Percentiles rank a stretch among this genome's conserved stretches.
Conservation (phyloP, 2,113 vertebrate species). For the Poicephalus meyeri region DNA sequence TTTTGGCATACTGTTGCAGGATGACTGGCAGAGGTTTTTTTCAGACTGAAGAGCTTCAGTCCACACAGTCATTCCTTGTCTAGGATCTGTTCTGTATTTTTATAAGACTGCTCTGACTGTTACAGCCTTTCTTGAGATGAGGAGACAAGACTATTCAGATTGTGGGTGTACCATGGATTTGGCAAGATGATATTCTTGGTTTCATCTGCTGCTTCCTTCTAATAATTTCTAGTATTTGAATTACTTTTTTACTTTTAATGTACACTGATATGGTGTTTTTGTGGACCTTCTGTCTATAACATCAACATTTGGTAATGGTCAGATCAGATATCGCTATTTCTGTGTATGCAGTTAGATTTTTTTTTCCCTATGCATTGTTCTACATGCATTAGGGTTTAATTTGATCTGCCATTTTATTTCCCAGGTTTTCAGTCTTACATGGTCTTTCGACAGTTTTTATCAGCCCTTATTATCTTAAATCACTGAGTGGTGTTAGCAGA, state of each 20-base stretch:
- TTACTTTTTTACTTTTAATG: background rate
- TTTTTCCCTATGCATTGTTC: background rate
- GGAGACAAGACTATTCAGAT: background rate
- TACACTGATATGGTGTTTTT: background rate
- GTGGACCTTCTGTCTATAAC: background rate
- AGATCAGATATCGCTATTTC: background rate
- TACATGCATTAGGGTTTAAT: background rate
- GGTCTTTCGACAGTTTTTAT: background rate
- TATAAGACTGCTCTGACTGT: background rate
- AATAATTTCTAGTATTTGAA: background rate
- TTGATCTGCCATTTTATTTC: background rate
- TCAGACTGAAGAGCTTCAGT: background rate
- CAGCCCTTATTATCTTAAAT: background rate
- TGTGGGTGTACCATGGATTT: background rate
- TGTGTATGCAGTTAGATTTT: background rate
- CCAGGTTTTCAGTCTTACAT: background rate
- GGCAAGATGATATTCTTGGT: background rate
- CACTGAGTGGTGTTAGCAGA: background rate
- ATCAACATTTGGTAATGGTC: background rate
- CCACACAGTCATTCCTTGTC: background rate
- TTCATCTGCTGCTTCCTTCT: background rate
- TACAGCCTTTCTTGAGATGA: background rate
- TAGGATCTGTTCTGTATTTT: background rate
- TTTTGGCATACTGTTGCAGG: background rate
- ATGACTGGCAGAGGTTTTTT: background rate